A percentile compares a stretch with the other conserved stretches of the same genome.
These are phyloP conservation scores for Todus mexicanus DNA, from an alignment of 2,797 vertebrate species.

Conservation along the genomic window DNA sequence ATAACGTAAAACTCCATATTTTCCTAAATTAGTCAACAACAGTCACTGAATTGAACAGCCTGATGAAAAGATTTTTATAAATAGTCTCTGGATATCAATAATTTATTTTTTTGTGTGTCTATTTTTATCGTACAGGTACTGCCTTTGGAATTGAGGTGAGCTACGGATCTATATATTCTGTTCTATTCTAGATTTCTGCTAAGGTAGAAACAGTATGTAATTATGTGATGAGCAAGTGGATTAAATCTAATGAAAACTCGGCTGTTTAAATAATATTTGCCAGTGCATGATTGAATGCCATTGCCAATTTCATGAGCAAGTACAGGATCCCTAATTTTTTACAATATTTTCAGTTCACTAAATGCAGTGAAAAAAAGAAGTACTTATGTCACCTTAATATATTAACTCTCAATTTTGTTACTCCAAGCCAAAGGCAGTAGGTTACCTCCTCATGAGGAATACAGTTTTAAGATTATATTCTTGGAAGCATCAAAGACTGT, in stretches of 20 bases:
- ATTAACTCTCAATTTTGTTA: background rate
- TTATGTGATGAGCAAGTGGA: background rate
- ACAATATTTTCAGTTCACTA: background rate
- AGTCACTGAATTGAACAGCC: background rate
- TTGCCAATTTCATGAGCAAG: background rate
- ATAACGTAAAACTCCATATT: background rate
- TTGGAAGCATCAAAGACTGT: background rate
- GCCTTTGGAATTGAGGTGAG: constrained; percentile 36
- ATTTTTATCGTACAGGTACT: background rate
- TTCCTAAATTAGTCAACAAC: background rate
- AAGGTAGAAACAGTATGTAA: background rate
- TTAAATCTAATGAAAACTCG: constrained; percentile 7
- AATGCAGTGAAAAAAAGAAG: background rate
- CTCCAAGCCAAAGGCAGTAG: background rate
- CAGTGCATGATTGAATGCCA: background rate
- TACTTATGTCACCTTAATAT: background rate
- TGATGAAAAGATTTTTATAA: background rate
- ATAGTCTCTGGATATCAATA: background rate
- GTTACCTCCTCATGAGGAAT: background rate
- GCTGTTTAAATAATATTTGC: constrained; percentile 16
- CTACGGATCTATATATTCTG: background rate
- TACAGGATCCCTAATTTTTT: background rate
- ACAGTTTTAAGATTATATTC: background rate
- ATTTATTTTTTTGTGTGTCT: background rate
- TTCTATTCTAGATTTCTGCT: background rate